Conservation (phyloP, 1,140 invertebrate species). For the Parapsyche elsis region DNA sequence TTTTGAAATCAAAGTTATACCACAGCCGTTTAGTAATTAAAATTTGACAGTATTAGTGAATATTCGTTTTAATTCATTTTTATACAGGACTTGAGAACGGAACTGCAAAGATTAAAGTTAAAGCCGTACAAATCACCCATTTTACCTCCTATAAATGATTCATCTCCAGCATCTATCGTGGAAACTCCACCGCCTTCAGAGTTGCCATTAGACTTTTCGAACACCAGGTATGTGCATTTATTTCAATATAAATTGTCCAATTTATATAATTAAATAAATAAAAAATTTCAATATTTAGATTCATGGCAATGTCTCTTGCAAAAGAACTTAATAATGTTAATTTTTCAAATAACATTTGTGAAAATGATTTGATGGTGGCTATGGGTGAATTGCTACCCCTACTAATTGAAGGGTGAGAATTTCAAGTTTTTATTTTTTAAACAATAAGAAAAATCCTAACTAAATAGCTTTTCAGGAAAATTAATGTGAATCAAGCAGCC, state of each 20-base stretch:
- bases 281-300: constrained; percentile 35
- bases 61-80: not conserved
- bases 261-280: constrained; percentile 27
- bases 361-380: constrained; percentile 25
- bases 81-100: constrained; percentile 45
- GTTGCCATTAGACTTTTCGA: constrained; percentile 8
- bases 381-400: constrained; percentile 46
- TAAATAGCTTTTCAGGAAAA: constrained; percentile 41
- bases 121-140: constrained; percentile 39
- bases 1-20: too few relatives aligned
- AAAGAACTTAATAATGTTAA: constrained; percentile 39
- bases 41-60: too few relatives aligned
- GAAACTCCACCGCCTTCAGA: constrained; percentile 21
- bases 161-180: not conserved
- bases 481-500: constrained; percentile 43
- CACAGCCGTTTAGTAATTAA: too few relatives aligned
- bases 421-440: not conserved
- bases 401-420: constrained; percentile 47
- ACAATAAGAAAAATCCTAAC: too few relatives aligned
- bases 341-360: not conserved
- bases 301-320: constrained; percentile 45
- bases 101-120: constrained; percentile 49
- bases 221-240: constrained; percentile 21
- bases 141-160: constrained; percentile 27
- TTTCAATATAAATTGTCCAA: not conserved